Percentiles rank a stretch among this genome's conserved stretches.
Conservation (phyloP, 2,888 invertebrate genomes). For the Rhagonycha fulva region DNA sequence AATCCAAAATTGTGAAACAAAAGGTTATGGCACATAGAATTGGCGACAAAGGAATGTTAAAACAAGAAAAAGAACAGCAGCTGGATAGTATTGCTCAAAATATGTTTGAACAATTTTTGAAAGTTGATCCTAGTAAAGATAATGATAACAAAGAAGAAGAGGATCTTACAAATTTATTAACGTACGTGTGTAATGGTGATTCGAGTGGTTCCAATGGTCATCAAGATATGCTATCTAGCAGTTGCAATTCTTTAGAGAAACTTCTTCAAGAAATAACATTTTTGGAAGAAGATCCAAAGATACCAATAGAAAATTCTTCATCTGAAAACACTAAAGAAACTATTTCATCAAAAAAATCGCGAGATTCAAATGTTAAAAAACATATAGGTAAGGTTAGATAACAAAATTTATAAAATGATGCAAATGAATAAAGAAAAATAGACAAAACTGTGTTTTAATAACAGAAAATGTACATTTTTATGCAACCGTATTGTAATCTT, state of each 20-base stretch:
- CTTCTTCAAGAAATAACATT: conserved; percentile 45
- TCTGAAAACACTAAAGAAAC: background rate
- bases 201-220: conserved; percentile 21
- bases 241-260: conserved; percentile 44
- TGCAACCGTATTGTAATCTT: background rate
- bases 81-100: conserved; percentile 37
- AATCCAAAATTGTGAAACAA: background rate
- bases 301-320: background rate
- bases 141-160: conserved; percentile 29
- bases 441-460: background rate
- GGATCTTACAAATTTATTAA: conserved; percentile 7
- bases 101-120: conserved; percentile 44
- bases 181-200: conserved; percentile 26
- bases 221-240: background rate
- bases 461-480: background rate
- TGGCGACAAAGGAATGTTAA: conserved; percentile 7
- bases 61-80: conserved; percentile 14
- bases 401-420: background rate
- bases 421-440: background rate
- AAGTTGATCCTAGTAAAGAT: conserved; percentile 35
- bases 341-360: conserved; percentile 9
- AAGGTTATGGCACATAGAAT: background rate
- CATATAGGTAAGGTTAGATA: conserved; percentile 1
- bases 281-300: background rate
- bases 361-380: background rate